A percentile compares a stretch with the other conserved stretches of the same genome.
Evolutionary conservation across 2,113 vertebrate genomes (phyloP).

Genomic region (Capreolus pygargus): DNA sequence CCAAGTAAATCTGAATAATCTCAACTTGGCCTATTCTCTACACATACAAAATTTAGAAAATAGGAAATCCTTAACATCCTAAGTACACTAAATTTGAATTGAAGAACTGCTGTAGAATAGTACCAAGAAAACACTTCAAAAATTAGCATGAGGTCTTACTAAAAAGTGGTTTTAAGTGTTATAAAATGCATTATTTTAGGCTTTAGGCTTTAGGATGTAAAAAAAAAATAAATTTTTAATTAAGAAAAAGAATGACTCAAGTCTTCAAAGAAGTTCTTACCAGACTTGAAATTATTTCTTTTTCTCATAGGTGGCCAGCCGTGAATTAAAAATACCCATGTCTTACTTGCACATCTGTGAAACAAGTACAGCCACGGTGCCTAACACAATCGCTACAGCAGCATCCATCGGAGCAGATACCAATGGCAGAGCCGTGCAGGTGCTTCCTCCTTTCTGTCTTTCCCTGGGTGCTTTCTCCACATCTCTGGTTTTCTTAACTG

Average conservation of each 20-base stretch:
- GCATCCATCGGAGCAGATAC: constrained; percentile 90
- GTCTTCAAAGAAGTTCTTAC: not conserved
- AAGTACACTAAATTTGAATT: not conserved
- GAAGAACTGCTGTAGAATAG: not conserved
- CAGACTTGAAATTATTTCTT: not conserved
- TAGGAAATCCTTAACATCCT: not conserved
- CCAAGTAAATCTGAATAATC: not conserved
- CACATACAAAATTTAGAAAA: not conserved
- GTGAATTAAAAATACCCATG: constrained; percentile 86
- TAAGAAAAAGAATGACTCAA: constrained; percentile 25
- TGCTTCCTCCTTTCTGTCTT: constrained; percentile 49
- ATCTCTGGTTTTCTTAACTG: not conserved
- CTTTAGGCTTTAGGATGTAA: not conserved
- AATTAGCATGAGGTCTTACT: not conserved
- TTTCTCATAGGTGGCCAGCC: constrained; percentile 88
- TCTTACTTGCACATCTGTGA: constrained; percentile 88
- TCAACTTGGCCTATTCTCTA: not conserved
- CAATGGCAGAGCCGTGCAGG: constrained; percentile 93
- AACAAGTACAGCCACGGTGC: constrained; percentile 87
- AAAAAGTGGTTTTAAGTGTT: not conserved
- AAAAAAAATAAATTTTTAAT: not conserved
- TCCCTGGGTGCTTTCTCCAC: not conserved
- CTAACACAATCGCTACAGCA: constrained; percentile 85
- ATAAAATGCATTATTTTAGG: not conserved
- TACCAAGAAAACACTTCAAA: not conserved